phyloP scores from a whole-genome alignment of 1,140 invertebrate genomes.

The Whitmania pigra region DNA sequence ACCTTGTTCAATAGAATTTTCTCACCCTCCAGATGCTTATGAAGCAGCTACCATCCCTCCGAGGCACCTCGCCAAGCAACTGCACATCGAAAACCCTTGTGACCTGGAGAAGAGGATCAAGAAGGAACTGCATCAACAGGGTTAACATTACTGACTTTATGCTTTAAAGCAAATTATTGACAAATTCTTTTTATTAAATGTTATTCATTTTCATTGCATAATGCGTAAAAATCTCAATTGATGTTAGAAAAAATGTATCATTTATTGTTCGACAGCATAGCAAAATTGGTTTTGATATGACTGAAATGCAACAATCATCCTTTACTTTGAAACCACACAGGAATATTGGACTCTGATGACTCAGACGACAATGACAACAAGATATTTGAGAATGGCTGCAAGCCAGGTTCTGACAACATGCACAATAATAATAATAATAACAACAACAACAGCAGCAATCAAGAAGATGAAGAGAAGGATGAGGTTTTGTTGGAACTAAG shows the following conservation, averaged over 20 bases:
- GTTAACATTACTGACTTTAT: background rate
- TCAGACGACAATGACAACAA: background rate
- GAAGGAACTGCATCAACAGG: conserved; percentile 63
- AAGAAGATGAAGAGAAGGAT: conserved; percentile 47
- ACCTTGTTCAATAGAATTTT: background rate
- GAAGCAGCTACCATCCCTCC: conserved; percentile 38
- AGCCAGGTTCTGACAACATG: background rate
- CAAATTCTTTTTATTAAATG: background rate
- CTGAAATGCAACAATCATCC: background rate
- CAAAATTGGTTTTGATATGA: background rate
- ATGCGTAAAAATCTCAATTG: too few relatives aligned
- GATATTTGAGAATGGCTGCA: background rate
- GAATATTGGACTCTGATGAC: conserved; percentile 14
- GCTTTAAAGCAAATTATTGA: background rate
- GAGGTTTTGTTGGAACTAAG: conserved; percentile 70
- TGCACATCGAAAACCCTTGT: conserved; percentile 41
- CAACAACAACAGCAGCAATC: conserved; percentile 29
- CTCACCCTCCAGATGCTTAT: conserved; percentile 30
- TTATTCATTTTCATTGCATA: too few relatives aligned
- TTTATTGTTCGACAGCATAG: too few relatives aligned
- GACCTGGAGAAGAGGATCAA: conserved; percentile 63
- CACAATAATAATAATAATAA: conserved; percentile 21
- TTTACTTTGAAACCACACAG: background rate
- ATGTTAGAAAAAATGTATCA: too few relatives aligned
- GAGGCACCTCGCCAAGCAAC: conserved; percentile 37